Conservation (phyloP, 2,797 vertebrate genomes). For the Ambastaia sidthimunki region DNA sequence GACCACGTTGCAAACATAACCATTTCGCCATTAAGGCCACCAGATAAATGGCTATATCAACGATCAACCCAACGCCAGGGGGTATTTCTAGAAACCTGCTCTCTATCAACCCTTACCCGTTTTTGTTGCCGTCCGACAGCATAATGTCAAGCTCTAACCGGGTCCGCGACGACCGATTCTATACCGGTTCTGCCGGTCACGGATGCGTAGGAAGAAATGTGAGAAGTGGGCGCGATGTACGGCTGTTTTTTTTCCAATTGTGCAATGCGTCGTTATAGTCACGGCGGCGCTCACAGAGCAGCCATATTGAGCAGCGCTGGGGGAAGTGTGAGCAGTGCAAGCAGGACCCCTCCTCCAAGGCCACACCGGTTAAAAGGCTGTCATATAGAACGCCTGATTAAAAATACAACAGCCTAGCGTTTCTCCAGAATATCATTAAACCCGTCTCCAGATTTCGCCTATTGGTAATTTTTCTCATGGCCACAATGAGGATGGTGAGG, state of each 20-base stretch:
- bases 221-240: conserved; percentile 54
- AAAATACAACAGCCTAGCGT: conserved; percentile 53
- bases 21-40: background rate
- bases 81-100: conserved; percentile 52
- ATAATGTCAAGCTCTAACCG: conserved; percentile 73
- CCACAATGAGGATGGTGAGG: background rate
- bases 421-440: background rate
- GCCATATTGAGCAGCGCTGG: conserved; percentile 79
- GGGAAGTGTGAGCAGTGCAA: conserved; percentile 57
- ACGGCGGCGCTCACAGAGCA: conserved; percentile 78
- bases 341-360: conserved; percentile 41
- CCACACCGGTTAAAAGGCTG: conserved; percentile 63
- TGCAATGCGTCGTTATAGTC: conserved; percentile 79
- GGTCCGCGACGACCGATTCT: conserved; percentile 50
- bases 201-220: conserved; percentile 53
- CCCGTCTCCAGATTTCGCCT: background rate
- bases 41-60: background rate
- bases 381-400: conserved; percentile 67
- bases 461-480: background rate
- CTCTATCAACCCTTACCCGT: conserved; percentile 83
- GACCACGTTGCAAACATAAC: background rate
- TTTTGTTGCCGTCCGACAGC: conserved; percentile 93
- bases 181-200: conserved; percentile 51
- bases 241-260: conserved; percentile 53
- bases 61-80: conserved; percentile 27